Evolutionary conservation across 2,113 vertebrate genomes (phyloP), one percentile per base, ranked within the genome.

Genomic region (Zosterops lateralis): DNA sequence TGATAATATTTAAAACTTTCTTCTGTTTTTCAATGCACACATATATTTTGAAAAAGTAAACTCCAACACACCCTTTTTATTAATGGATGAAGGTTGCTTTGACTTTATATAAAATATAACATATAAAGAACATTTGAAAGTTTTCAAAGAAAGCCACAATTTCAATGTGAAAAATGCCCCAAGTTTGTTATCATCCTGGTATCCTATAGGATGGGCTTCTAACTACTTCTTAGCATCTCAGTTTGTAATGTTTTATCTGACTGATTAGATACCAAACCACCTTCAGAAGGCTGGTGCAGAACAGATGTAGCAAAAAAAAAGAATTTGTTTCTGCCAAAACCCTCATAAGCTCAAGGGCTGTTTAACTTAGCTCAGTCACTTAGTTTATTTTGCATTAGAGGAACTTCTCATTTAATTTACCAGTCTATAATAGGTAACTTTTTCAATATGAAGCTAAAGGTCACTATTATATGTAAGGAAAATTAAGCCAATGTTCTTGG

Each of bases 371-470:
- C 96, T 97, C 95, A 97, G 97, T 96, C 97, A 96, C 97, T 97
- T 97, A 97, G 97, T 98, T 98, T 98, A 97, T 98, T 98, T 97
- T 98, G 97, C 97, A 98, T 98, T 97, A 98, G 95, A 97, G 91
- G 97, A 96, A 97, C 96, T 98, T 97, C 97, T 98, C 97, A 97
- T 98, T 98, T 98, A 98, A 98, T 98, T 98, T 98, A 97, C 96
- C 95, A 97, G 96, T 96, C 97, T 96, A 97, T 98, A 97, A 98
- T 98, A 98, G 97, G 97, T 97, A 98, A 97, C 97, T 98, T 98
- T 98, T 98, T 96, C 97, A 98, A 97, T 98, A 98, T 97, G 98
- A 98, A 98, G 98, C 97, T 97, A 98, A 99, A 99, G 99, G 99
- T 99, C 99, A 99, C 98, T 97, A 98, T 99, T 98, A 98, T 98